Percentiles rank a stretch among this genome's conserved stretches.
phyloP scores from a whole-genome alignment of 2,888 invertebrate genomes.

The Dusona sp. region DNA sequence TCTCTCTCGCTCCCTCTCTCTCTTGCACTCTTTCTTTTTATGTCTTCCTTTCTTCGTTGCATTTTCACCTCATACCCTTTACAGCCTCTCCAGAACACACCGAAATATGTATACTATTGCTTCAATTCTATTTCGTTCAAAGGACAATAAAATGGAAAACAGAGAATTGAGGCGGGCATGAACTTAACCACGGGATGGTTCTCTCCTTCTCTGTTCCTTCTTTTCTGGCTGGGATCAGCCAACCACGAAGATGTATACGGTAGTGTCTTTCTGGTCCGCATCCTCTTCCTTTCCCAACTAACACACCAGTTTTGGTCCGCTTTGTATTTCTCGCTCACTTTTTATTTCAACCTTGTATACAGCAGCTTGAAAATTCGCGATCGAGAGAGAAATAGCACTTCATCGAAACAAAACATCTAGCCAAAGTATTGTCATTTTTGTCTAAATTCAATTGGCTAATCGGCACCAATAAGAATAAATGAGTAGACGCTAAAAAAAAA shows the following conservation, averaged over 20 bases:
- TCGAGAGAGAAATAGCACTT: constrained; percentile 22
- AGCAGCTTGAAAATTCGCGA: background rate
- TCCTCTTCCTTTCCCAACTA: constrained; percentile 34
- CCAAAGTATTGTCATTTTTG: too few species aligned
- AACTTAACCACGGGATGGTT: constrained; percentile 10
- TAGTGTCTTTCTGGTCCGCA: constrained; percentile 44
- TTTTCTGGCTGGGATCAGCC: background rate
- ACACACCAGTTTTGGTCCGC: background rate
- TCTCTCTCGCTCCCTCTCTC: constrained; percentile 9
- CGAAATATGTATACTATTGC: constrained; percentile 21
- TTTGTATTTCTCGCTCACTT: background rate
- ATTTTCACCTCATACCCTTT: constrained; percentile 34
- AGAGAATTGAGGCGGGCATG: background rate
- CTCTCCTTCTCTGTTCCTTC: background rate
- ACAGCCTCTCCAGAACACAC: constrained; percentile 22
- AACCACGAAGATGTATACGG: constrained; percentile 37
- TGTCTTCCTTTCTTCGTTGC: constrained; percentile 12
- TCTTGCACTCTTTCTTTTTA: background rate
- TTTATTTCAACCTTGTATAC: background rate
- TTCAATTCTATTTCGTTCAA: constrained; percentile 34
- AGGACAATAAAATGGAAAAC: constrained; percentile 30
- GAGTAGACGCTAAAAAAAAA: too few species aligned
- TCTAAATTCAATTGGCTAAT: too few species aligned
- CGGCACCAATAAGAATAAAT: too few species aligned
- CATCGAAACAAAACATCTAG: background rate